Evolutionary conservation across 2,113 vertebrate species (phyloP).

Genomic region (Solenodon paradoxus): DNA sequence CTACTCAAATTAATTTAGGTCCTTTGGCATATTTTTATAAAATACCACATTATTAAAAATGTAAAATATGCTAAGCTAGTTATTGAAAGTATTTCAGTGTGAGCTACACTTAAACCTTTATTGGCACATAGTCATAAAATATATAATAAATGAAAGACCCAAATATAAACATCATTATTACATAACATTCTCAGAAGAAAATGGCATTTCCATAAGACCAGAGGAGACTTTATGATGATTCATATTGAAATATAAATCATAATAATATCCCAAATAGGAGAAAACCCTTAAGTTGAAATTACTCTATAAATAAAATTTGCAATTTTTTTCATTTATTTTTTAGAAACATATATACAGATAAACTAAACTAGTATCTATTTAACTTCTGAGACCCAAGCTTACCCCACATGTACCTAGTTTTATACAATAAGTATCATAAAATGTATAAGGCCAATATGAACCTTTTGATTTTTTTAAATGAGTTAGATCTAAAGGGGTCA

Average conservation of each 20-base stretch:
- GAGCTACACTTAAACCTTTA: conserved; percentile 51
- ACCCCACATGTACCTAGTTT: background rate
- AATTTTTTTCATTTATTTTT: conserved; percentile 16
- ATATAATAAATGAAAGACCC: conserved; percentile 39
- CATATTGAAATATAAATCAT: background rate
- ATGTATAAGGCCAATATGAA: background rate
- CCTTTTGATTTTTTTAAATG: background rate
- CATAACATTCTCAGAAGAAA: background rate
- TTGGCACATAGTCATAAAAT: conserved; percentile 11
- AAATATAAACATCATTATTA: conserved; percentile 21
- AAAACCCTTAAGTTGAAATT: background rate
- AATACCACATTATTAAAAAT: conserved; percentile 55
- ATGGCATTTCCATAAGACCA: background rate
- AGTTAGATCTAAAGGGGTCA: conserved; percentile 47
- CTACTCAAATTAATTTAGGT: conserved; percentile 47
- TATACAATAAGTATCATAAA: conserved; percentile 2
- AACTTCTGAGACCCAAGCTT: background rate
- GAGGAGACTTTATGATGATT: background rate
- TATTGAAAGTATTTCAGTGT: conserved; percentile 27
- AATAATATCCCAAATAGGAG: background rate
- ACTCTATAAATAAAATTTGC: background rate
- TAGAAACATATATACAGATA: conserved; percentile 1
- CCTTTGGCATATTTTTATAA: conserved; percentile 51
- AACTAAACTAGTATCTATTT: background rate
- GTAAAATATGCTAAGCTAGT: conserved; percentile 47